Evolutionary conservation across 2,113 vertebrate species (phyloP).

Genomic region (Gallinago paraguaiae): DNA sequence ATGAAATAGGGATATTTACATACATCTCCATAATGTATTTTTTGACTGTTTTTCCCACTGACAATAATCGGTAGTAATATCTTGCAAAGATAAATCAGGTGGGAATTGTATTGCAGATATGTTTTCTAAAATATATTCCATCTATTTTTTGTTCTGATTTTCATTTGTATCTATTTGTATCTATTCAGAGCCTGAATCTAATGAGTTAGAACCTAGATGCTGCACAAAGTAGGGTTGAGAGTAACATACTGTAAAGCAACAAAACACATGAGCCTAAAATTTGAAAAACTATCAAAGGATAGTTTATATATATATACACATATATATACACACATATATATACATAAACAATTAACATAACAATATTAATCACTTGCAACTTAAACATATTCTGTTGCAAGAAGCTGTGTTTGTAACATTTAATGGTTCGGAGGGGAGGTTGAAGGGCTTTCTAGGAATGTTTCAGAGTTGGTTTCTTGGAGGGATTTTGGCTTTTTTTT

Average conservation of each 20-base stretch:
- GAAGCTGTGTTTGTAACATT: not conserved
- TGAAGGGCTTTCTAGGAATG: not conserved
- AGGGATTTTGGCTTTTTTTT: not conserved
- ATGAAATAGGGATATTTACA: not conserved
- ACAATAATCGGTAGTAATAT: not conserved
- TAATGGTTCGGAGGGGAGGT: not conserved
- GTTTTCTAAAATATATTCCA: not conserved
- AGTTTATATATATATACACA: no score
- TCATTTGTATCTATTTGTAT: not conserved
- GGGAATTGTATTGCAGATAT: not conserved
- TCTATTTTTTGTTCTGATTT: not conserved
- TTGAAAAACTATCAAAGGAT: not conserved
- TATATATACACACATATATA: no score
- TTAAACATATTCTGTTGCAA: not conserved
- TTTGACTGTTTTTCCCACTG: not conserved
- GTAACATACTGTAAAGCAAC: not conserved
- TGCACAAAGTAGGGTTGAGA: not conserved
- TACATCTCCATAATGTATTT: not conserved
- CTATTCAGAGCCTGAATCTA: not conserved
- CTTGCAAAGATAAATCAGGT: not conserved
- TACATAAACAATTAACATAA: not conserved
- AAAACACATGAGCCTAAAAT: not conserved
- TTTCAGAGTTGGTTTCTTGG: not conserved
- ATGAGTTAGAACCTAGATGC: not conserved
- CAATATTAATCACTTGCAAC: not conserved